Evolutionary conservation across 2,797 vertebrate species (phyloP).

Genomic region (Pristis pectinata): DNA sequence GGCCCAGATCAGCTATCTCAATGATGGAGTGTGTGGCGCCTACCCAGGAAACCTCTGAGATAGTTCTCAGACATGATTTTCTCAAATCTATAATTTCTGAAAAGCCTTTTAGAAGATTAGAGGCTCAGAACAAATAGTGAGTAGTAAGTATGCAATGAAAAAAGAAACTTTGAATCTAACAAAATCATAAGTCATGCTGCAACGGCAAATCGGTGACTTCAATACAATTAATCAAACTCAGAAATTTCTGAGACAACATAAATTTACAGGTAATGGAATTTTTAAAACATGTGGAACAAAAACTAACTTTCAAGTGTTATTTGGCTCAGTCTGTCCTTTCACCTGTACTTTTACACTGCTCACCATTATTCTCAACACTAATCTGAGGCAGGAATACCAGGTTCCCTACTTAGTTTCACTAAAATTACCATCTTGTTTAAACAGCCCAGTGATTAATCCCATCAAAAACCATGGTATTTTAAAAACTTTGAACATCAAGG

Average conservation of each 20-base stretch:
- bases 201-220: not conserved
- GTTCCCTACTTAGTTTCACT: not conserved
- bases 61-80: not conserved
- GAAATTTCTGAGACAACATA: not conserved
- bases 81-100: not conserved
- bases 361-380: not conserved
- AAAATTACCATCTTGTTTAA: not conserved
- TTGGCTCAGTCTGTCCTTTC: not conserved
- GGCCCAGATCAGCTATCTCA: not conserved
- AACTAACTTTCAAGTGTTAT: not conserved
- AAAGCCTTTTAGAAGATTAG: not conserved
- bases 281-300: not conserved
- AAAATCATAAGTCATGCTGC: not conserved
- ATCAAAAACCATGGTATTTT: conserved; percentile 1
- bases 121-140: not conserved
- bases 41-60: too few relatives aligned
- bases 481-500: not conserved
- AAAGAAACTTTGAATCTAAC: not conserved
- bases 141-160: not conserved
- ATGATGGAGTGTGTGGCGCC: not conserved
- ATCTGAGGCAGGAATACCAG: not conserved
- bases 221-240: not conserved
- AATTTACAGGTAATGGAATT: not conserved
- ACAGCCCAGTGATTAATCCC: not conserved
- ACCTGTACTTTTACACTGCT: not conserved